Conservation (phyloP, 64 coral and sea anemone species). For the Orbicella faveolata region DNA sequence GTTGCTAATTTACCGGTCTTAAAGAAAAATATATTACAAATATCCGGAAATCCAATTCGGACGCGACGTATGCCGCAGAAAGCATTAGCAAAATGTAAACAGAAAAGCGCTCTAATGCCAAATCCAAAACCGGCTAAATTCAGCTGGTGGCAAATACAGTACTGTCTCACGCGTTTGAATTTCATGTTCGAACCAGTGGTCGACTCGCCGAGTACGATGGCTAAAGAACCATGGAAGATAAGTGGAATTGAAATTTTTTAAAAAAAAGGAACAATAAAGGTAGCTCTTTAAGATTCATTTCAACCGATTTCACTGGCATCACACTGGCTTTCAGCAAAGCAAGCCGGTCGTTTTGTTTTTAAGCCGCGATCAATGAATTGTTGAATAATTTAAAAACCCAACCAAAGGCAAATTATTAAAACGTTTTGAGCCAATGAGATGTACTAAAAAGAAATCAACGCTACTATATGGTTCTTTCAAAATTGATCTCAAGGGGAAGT, state of each 20-base stretch:
- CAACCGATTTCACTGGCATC: background rate
- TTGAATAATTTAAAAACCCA: background rate
- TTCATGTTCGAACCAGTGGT: background rate
- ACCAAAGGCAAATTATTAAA: background rate
- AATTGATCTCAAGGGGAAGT: background rate
- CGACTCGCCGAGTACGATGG: background rate
- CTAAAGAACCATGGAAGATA: background rate
- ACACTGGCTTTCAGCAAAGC: background rate
- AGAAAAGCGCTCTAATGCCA: background rate
- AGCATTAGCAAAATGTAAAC: conserved; percentile 4
- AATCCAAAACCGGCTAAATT: background rate
- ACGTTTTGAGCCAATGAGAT: conserved; percentile 6
- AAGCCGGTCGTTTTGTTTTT: background rate
- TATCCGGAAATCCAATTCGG: conserved; percentile 7
- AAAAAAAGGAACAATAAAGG: background rate
- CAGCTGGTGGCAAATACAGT: background rate
- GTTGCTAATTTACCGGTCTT: background rate
- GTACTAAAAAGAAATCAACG: background rate
- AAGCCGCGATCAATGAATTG: background rate
- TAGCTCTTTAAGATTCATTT: background rate
- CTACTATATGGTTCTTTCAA: background rate
- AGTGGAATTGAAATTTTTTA: background rate
- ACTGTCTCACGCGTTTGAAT: background rate
- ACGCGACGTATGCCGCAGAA: background rate
- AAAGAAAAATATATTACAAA: background rate